A percentile compares a stretch with the other conserved stretches of the same genome.
phyloP scores from a whole-genome alignment of 2,113 vertebrate species.

The Stigmatopora argus region DNA sequence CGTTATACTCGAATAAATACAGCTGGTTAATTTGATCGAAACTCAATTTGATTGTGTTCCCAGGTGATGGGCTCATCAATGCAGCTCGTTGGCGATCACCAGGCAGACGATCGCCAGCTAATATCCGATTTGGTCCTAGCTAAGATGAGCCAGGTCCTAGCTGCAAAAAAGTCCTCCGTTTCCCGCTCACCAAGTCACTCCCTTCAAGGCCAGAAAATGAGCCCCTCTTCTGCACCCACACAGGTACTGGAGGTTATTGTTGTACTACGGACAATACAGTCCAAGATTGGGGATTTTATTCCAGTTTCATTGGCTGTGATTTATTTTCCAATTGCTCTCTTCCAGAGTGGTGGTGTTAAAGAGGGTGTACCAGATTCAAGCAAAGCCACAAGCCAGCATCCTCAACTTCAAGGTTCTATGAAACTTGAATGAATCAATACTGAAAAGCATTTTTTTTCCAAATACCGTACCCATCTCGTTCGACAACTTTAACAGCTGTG shows the following conservation, averaged over 20 bases:
- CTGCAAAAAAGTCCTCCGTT: constrained; percentile 60
- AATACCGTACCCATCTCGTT: too few relatives aligned
- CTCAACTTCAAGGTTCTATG: constrained; percentile 94
- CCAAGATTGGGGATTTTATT: background rate
- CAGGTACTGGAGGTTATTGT: constrained; percentile 71
- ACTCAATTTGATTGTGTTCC: background rate
- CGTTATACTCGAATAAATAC: background rate
- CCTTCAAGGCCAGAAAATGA: constrained; percentile 78
- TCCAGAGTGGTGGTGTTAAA: constrained; percentile 81
- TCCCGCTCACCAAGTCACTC: constrained; percentile 72
- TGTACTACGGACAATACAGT: background rate
- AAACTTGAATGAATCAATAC: constrained; percentile 53
- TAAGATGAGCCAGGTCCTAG: constrained; percentile 85
- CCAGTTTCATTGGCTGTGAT: background rate
- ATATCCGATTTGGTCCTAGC: constrained; percentile 86
- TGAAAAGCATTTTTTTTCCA: constrained; percentile 54
- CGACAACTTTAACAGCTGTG: too few relatives aligned
- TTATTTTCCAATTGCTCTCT: background rate
- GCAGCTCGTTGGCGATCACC: constrained; percentile 94
- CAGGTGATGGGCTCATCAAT: constrained; percentile 95
- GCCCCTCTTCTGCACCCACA: constrained; percentile 80
- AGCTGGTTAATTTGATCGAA: background rate
- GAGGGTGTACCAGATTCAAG: constrained; percentile 77
- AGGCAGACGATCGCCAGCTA: constrained; percentile 87
- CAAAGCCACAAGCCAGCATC: constrained; percentile 85